Evolutionary conservation across 2,797 vertebrate species (phyloP), one percentile per base, ranked within the genome.

Genomic region (Spatula versicolor): DNA sequence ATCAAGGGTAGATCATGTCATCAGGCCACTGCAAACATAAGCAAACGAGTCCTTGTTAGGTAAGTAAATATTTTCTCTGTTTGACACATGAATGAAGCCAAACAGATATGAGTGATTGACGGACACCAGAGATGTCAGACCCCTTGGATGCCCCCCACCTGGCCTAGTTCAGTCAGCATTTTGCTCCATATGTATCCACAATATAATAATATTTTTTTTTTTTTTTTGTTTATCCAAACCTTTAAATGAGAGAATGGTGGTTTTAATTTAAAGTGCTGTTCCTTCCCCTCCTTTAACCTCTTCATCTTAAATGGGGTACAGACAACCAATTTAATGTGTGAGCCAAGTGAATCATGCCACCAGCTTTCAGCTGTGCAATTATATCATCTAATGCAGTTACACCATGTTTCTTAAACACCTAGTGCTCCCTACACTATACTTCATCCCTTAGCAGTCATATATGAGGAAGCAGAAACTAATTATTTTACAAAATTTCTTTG

Each of bases 21-120:
- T 54, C 74, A 86, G 92, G 89, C 83, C 88, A 72, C 58, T 72
- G 90, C 83, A 90, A 92, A 88, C 77, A 67, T 60, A 90, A 92
- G 77, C 88, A 92, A 91, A 86, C 0, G 0, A 72, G 82, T 72
- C 82, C 93, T 92, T 95, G 85, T 92, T 71, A 84, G 39, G 83
- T 64, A 60, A 92, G 79, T 85, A 91, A 96, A 79, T 87, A 63
- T 93, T 95, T 88, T 80, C 88, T 90, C 76, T 93, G 33, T 88
- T 74, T 93, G 80, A 64, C 60, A 28, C 8, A 52, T 66, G 93
- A 84, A 84, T 82, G 52, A 88, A 96, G 92, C 39, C 39, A 81
- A 94, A 88, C 25, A 96, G 91, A 88, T 96, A 82, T 54, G 80
- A 95, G 71, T 90, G 92, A 92, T 54, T 94, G 95, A 93, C 92